Base-by-base conservation (phyloP, 2,797 vertebrate genomes). In the Tragelaphus eurycerus region DNA sequence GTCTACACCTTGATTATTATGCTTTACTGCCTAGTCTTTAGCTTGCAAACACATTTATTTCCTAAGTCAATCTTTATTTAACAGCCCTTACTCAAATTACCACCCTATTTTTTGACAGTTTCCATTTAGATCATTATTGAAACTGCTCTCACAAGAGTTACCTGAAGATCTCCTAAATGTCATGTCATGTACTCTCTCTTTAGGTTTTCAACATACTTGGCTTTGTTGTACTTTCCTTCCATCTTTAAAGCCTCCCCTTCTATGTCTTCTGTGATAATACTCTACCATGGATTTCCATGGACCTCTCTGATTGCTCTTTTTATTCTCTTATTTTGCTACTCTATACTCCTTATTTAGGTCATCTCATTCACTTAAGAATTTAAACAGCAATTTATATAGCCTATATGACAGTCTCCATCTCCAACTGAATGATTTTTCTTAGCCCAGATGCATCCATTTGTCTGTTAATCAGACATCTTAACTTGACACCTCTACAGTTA, bases 261-360 rank as follows among this genome's bases (percentile, higher is more conserved):
- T 15, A 21, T 93, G 16, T 62, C 31, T 78, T 94, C 54, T 23
- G 54, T 78, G 60, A n/a, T 50, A 86, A 21, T 93, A 34, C 38
- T 95, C 52, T 93, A 59, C 54, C 4, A 43, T 83, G 31, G 50
- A 86, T 92, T 92, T 78, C 50, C 25, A 86, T 19, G 79, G 78
- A 55, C 15, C 38, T 88, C n/a, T 96, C 50, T 62, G 50, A 81
- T 55, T 86, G 10, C n/a, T 90, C 59, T 96, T 95, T 92, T 74
- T 4, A 57, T 83, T 96, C n/a, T 89, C 62, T 94, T 97, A 57
- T 82, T 29, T 83, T 92, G 74, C 50, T 54, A 89, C 27, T 92
- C 14, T 78, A 3, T 71, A 92, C 83, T 59, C 46, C 17, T 91
- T 93, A 52, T 82, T 79, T 93, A 17, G 34, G 14, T 82, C 57